These are phyloP conservation scores for Psix sp. DNA, from an alignment of 1,140 invertebrate species.

Conservation along the genomic window DNA sequence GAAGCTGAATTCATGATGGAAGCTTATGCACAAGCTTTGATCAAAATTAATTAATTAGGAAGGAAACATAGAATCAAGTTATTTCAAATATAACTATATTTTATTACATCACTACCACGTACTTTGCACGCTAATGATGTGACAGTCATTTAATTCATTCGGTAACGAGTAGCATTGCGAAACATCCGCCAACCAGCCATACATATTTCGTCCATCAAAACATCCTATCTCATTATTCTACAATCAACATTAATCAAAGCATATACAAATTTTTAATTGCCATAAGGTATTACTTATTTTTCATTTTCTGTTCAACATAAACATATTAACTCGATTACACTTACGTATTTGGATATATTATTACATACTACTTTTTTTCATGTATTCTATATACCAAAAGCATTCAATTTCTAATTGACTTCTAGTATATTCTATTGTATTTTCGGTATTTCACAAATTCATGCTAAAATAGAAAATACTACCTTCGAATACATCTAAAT, in stretches of 20 bases:
- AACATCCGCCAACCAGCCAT: conserved; percentile 4
- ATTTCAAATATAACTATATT: conserved; percentile 53
- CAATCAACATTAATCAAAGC: conserved; percentile 47
- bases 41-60: conserved; percentile 60
- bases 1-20: conserved; percentile 56
- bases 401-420: too few relatives aligned
- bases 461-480: too few relatives aligned
- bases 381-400: too few relatives aligned
- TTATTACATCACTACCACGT: conserved; percentile 41
- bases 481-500: too few relatives aligned
- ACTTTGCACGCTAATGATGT: conserved; percentile 40
- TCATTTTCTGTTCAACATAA: neutral
- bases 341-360: too few relatives aligned
- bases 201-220: conserved; percentile 19
- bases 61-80: conserved; percentile 45
- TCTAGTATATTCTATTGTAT: too few relatives aligned
- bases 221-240: conserved; percentile 25
- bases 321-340: neutral
- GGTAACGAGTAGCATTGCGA: too few relatives aligned
- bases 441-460: too few relatives aligned
- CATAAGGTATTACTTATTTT: conserved; percentile 40
- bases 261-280: conserved; percentile 42
- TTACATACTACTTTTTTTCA: too few relatives aligned
- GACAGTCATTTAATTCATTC: conserved; percentile 52
- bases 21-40: conserved; percentile 55